Evolutionary conservation across 2,113 vertebrate genomes (phyloP).

Genomic region (Cnemophilus loriae): DNA sequence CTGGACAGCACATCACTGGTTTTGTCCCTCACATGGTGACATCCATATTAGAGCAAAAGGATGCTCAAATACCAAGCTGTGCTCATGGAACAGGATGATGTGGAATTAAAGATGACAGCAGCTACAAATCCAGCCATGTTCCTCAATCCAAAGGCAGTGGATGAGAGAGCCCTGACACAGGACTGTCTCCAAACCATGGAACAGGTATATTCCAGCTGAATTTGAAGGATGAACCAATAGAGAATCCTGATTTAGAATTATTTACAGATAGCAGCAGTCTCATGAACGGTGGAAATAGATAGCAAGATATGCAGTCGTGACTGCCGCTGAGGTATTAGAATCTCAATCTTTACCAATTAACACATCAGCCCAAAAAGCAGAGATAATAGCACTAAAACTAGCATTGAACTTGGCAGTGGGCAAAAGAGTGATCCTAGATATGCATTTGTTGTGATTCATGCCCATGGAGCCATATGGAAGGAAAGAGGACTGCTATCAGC

Average conservation of each 20-base stretch:
- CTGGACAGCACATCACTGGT: background rate
- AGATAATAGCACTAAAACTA: background rate
- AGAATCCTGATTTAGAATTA: background rate
- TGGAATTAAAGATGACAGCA: background rate
- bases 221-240: background rate
- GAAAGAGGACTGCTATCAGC: background rate
- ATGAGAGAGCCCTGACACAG: background rate
- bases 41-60: background rate
- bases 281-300: background rate
- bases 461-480: background rate
- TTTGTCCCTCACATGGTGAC: background rate
- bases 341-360: background rate
- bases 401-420: background rate
- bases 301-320: background rate
- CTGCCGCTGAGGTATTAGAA: background rate
- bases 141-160: background rate
- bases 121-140: background rate
- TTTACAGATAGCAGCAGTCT: background rate
- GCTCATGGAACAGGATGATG: background rate
- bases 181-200: background rate
- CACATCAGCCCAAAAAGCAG: background rate
- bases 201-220: background rate
- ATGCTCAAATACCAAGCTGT: background rate
- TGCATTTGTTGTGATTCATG: background rate
- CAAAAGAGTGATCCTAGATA: background rate